Percentiles rank a stretch among this genome's conserved stretches.
These are phyloP conservation scores for Craterocephalus amniculus DNA, from an alignment of 2,797 vertebrate species.

Conservation along the genomic window DNA sequence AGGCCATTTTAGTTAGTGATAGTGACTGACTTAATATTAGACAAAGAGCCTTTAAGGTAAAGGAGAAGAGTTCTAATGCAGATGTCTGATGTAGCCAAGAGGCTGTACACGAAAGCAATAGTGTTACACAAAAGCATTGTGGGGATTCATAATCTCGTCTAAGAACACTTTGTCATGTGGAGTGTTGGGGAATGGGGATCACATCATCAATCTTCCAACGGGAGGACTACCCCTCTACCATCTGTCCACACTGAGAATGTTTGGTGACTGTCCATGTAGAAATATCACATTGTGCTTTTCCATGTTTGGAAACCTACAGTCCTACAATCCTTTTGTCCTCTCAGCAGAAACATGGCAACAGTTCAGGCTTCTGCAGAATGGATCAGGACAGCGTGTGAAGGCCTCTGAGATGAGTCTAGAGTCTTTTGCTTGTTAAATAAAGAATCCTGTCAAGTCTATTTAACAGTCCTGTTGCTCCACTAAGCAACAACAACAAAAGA, in stretches of 20 bases:
- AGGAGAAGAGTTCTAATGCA: neutral
- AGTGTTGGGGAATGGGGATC: neutral
- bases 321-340: neutral
- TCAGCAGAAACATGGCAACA: neutral
- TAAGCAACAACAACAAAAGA: conserved; percentile 24
- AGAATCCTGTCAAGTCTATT: conserved; percentile 13
- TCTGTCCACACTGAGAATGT: neutral
- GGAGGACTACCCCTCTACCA: neutral
- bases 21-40: too few relatives aligned
- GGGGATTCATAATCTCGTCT: neutral
- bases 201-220: neutral
- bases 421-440: conserved; percentile 35
- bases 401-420: conserved; percentile 11
- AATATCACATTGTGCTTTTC: neutral
- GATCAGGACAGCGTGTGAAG: conserved; percentile 3
- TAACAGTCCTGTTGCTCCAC: conserved; percentile 19
- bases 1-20: too few relatives aligned
- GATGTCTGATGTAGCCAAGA: neutral
- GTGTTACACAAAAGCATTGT: neutral
- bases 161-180: neutral
- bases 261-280: neutral
- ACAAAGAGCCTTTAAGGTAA: too few relatives aligned
- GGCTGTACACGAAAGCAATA: conserved; percentile 5
- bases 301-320: neutral
- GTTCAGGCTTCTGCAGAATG: conserved; percentile 3